phyloP scores from a whole-genome alignment of 2,113 vertebrate species.

The Malaclemys terrapin region DNA sequence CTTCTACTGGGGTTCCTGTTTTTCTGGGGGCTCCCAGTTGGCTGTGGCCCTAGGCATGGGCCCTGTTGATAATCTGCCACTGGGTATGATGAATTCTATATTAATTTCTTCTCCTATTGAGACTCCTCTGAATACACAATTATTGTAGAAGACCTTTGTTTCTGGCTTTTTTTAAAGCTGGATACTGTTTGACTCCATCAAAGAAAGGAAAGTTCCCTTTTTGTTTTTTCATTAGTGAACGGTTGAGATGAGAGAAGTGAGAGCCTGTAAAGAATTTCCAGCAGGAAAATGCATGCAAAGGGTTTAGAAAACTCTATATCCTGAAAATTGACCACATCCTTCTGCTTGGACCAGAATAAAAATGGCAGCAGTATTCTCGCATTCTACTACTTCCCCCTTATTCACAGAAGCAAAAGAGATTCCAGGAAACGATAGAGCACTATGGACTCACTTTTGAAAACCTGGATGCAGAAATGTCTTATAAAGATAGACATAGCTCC shows the following conservation, averaged over 20 bases:
- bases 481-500: constrained; percentile 15
- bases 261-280: background rate
- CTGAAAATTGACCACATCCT: background rate
- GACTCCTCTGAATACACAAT: background rate
- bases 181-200: background rate
- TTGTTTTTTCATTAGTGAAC: constrained; percentile 14
- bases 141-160: background rate
- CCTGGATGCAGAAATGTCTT: constrained; percentile 17
- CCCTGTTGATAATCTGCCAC: too few relatives aligned
- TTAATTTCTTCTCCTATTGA: background rate
- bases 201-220: rapidly evolving
- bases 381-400: background rate
- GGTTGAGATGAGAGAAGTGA: background rate
- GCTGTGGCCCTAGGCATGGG: too few relatives aligned
- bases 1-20: too few relatives aligned
- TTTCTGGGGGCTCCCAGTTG: too few relatives aligned
- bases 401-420: background rate
- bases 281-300: background rate
- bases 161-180: background rate
- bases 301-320: background rate
- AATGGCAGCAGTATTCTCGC: background rate
- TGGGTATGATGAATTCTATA: background rate
- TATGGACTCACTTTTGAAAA: constrained; percentile 32
- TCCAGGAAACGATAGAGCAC: background rate
- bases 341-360: background rate